Conservation (phyloP, 2,888 invertebrate genomes). For the Pocota personata region DNA sequence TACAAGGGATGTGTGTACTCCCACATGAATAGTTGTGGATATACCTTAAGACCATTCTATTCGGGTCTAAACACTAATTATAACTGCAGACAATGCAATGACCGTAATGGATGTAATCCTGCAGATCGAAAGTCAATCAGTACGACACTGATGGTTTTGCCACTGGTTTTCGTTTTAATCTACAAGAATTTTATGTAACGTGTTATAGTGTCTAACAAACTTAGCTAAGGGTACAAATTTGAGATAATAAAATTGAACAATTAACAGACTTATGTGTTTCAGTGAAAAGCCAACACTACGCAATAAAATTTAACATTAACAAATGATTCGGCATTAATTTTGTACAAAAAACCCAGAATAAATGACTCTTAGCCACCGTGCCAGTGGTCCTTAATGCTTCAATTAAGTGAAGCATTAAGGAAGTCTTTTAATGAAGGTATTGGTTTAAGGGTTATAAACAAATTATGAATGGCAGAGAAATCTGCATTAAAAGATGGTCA, state of each 20-base stretch:
- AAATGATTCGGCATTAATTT: slow-evolving; percentile 22
- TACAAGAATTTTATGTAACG: slow-evolving; percentile 11
- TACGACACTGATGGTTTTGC: neutral
- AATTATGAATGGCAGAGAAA: slow-evolving; percentile 16
- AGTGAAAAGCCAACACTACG: neutral
- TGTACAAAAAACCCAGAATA: slow-evolving; percentile 1
- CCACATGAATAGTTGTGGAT: slow-evolving; percentile 34
- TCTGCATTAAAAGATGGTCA: slow-evolving; percentile 14
- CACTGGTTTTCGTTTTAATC: slow-evolving; percentile 1
- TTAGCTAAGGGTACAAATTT: neutral
- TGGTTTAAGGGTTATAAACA: slow-evolving; percentile 41
- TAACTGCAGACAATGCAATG: slow-evolving; percentile 62
- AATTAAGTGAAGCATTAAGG: slow-evolving; percentile 50
- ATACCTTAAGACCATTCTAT: slow-evolving; percentile 34
- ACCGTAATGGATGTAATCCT: slow-evolving; percentile 74
- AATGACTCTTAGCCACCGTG: slow-evolving; percentile 13
- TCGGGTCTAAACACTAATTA: neutral
- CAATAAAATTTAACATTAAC: slow-evolving; percentile 28
- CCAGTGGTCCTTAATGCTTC: too few species aligned
- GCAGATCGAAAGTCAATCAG: slow-evolving; percentile 65
- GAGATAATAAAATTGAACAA: neutral
- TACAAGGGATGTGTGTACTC: slow-evolving; percentile 74
- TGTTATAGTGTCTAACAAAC: neutral
- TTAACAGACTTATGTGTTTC: neutral
- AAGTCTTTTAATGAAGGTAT: slow-evolving; percentile 48